A percentile compares a stretch with the other conserved stretches of the same genome.
Conservation (phyloP, 2,888 invertebrate genomes). For the Diploptera punctata region DNA sequence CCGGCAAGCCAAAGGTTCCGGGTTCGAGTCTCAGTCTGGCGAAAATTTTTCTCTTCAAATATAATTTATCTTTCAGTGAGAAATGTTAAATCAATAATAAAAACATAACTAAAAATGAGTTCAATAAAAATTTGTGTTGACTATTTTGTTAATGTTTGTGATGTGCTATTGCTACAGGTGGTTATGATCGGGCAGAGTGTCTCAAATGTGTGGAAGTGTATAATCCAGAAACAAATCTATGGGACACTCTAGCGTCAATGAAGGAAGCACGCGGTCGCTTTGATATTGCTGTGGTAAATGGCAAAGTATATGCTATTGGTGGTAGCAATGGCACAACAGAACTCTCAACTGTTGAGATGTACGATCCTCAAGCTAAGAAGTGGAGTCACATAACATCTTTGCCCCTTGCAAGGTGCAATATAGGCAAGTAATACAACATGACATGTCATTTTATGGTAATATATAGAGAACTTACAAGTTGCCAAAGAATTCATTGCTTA, state of each 20-base stretch:
- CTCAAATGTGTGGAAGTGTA: constrained; percentile 78
- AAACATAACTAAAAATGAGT: too few relatives aligned
- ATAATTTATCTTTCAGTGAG: too few relatives aligned
- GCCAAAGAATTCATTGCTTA: too few relatives aligned
- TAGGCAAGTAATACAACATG: constrained; percentile 61
- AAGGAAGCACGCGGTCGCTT: constrained; percentile 78
- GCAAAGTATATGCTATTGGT: constrained; percentile 77
- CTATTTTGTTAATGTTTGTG: too few relatives aligned
- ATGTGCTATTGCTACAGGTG: constrained; percentile 57
- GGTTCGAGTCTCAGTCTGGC: too few relatives aligned
- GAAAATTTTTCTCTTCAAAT: too few relatives aligned
- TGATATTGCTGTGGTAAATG: constrained; percentile 72
- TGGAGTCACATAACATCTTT: constrained; percentile 63
- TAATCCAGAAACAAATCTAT: constrained; percentile 70
- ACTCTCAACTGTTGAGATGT: constrained; percentile 73
- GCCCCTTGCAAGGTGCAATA: constrained; percentile 70
- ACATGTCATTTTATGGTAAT: too few relatives aligned
- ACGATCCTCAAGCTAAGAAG: constrained; percentile 58
- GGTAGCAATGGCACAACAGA: constrained; percentile 86
- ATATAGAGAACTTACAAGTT: too few relatives aligned
- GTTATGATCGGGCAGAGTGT: constrained; percentile 86
- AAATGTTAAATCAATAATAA: too few relatives aligned
- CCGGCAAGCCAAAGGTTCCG: too few relatives aligned
- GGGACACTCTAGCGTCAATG: constrained; percentile 75
- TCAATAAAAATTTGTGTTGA: too few relatives aligned